phyloP scores from a whole-genome alignment of 2,797 vertebrate genomes.

The Hippoglossus hippoglossus region DNA sequence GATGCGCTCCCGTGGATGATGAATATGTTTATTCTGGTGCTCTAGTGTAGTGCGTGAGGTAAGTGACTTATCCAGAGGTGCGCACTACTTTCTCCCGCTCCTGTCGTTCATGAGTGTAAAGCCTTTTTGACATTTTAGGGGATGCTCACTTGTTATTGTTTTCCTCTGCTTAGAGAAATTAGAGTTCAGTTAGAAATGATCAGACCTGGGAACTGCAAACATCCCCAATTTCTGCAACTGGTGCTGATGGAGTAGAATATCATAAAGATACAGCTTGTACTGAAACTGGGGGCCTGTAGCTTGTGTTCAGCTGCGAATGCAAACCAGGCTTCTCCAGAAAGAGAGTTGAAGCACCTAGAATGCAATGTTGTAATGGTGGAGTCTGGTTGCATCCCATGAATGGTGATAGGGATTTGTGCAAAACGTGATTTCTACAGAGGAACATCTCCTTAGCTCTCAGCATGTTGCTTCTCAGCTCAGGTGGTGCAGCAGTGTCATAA shows the following conservation, averaged over 20 bases:
- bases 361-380: conserved; percentile 23
- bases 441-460: conserved; percentile 15
- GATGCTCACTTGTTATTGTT: too few relatives aligned
- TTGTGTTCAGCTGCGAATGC: conserved; percentile 1
- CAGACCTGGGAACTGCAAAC: too few relatives aligned
- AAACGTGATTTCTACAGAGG: conserved; percentile 2
- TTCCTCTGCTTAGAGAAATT: too few relatives aligned
- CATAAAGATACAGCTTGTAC: background rate
- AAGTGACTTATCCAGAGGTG: conserved; percentile 76
- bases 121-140: background rate
- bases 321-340: conserved; percentile 35
- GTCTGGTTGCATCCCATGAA: conserved; percentile 3
- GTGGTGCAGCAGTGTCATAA: conserved; percentile 31
- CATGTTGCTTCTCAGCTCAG: conserved; percentile 17
- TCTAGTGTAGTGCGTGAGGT: conserved; percentile 76
- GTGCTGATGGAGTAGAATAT: conserved; percentile 25
- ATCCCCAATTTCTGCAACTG: conserved; percentile 50
- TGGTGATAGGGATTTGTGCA: conserved; percentile 8
- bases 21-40: conserved; percentile 71
- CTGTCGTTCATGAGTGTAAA: background rate
- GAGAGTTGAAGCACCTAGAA: conserved; percentile 29
- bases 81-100: conserved; percentile 66
- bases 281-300: conserved; percentile 8
- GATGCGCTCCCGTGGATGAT: conserved; percentile 66
- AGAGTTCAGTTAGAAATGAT: too few relatives aligned